A percentile compares a stretch with the other conserved stretches of the same genome.
Conservation (phyloP, 2,888 invertebrate species). For the Cataglyphis altisquamis region DNA sequence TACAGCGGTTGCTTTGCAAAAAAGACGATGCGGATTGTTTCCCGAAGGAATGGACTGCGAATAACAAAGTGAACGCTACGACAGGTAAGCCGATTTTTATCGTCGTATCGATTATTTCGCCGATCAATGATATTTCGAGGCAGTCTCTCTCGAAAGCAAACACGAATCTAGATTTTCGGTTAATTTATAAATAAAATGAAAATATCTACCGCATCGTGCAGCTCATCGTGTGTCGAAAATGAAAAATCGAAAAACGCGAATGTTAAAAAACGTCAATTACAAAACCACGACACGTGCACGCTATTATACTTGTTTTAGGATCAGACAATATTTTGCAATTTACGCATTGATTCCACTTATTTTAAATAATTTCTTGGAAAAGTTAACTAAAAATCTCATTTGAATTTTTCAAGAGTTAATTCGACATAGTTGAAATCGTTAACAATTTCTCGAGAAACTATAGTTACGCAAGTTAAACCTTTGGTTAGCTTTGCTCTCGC, state of each 20-base stretch:
- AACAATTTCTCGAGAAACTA: constrained; percentile 34
- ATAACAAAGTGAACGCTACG: constrained; percentile 48
- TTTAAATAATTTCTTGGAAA: constrained; percentile 10
- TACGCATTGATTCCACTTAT: neutral
- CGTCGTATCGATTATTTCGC: constrained; percentile 3
- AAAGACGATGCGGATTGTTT: constrained; percentile 43
- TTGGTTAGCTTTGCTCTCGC: constrained; percentile 33
- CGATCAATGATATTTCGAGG: constrained; percentile 35
- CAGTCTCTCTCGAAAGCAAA: constrained; percentile 15
- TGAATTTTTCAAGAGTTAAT: constrained; percentile 22
- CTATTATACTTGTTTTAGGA: constrained; percentile 13
- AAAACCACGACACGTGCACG: neutral
- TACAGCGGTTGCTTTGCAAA: constrained; percentile 44
- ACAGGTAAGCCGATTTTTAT: constrained; percentile 42
- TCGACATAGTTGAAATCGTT: constrained; percentile 34
- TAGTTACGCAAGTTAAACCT: constrained; percentile 35
- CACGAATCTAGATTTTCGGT: constrained; percentile 37
- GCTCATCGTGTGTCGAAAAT: constrained; percentile 8
- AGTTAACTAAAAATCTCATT: constrained; percentile 15
- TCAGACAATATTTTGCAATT: constrained; percentile 26
- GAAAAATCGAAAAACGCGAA: constrained; percentile 5
- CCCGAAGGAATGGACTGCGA: constrained; percentile 43
- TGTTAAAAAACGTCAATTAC: constrained; percentile 41
- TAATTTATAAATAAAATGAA: constrained; percentile 48
- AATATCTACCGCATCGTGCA: constrained; percentile 39